Base-by-base conservation (phyloP, 2,797 vertebrate genomes). In the Hyperoplus immaculatus region DNA sequence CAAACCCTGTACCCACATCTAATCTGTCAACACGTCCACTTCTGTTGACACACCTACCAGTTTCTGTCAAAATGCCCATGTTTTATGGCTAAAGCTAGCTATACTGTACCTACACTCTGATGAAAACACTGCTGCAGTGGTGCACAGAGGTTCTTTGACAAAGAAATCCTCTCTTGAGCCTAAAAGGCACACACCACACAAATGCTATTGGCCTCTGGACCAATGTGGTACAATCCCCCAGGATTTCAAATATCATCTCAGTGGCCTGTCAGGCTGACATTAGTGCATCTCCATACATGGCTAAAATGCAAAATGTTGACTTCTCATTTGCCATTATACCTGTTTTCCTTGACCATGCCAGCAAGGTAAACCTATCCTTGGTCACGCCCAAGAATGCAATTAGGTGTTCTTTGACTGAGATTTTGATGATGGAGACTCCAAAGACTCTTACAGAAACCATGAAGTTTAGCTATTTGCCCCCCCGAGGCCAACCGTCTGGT, bases 1-100 rank as follows among this genome's bases (percentile, higher is more conserved):
- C 69, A 69, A 58, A 81, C 65, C 57, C 67, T 63, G 63, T 72
- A 86, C 51, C 78, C 77, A 69, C 57, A 82, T 69, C 60, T 43
- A 36, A 66, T 77, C 73, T 72, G 79, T 87, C 77, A 82, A 69
- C 50, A 62, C 15, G 18, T 82, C 71, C 74, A 53, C 76, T 58
- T 77, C 63, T 57, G 64, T 75, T 77, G 75, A 83, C 70, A 79
- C 73, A 78, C 61, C 69, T 67, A 59, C 21, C 16, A 53, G 57
- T 74, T 74, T 69, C 66, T 84, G 60, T 77, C 66, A 80, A 69
- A 78, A 74, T 36, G 58, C 10, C 29, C 53, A 45, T 46, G 46
- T 80, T 78, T 81, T 36, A 81, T 46, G 10, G 60, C 56, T 36
- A 66, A 43, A 55, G 45, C 36, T 15, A 13, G 18, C 63, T 65